Base-by-base conservation (phyloP, 1,140 invertebrate species). In the Luehdorfia chinensis region DNA sequence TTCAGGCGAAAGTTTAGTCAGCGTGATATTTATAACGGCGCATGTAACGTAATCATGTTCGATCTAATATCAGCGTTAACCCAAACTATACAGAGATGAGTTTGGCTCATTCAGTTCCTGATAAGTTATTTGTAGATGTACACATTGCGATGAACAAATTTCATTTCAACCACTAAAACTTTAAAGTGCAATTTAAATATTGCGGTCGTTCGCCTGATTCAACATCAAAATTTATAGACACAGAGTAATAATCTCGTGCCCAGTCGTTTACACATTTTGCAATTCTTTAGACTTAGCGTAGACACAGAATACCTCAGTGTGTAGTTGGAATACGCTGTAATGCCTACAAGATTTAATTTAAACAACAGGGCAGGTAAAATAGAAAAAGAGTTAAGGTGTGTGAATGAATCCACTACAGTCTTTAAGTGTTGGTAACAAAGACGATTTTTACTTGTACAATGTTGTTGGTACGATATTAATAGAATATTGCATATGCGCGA, bases 151-250 rank as follows among this genome's bases (percentile, higher is more conserved):
- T 59, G 65, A 77, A 78, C 75, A 83, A 79, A 81, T 81, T 81
- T 81, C 69, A 78, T 83, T 73, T 75, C 59, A 77, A 73, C 75
- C 63, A 65, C 67, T 73, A 64, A 77, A 79, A 83, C 68, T 83
- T 75, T 74, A 77, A 68, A 81, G 74, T 79, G 74, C 75, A 79
- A 72, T 72, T 75, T 77, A 75, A 81, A 76, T 71, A 76, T 66
- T 47, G 16, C 14, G 4, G 1, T 6, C 2, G 19, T 21, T 2
- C 19, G n/a, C 19, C 19, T 21, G 2, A 21, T 6, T 21, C 6
- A 21, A 6, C 19, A 6, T 3, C 19, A 6, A 21, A 21, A 21
- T 21, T 3, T 21, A 3, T 21, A 21, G 2, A 21, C 19, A 6
- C 19, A 6, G 2, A 21, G 19, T 6, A 3, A 6, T 6, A n/a